phyloP scores from a whole-genome alignment of 2,888 invertebrate genomes.

The Octodonta nipae region DNA sequence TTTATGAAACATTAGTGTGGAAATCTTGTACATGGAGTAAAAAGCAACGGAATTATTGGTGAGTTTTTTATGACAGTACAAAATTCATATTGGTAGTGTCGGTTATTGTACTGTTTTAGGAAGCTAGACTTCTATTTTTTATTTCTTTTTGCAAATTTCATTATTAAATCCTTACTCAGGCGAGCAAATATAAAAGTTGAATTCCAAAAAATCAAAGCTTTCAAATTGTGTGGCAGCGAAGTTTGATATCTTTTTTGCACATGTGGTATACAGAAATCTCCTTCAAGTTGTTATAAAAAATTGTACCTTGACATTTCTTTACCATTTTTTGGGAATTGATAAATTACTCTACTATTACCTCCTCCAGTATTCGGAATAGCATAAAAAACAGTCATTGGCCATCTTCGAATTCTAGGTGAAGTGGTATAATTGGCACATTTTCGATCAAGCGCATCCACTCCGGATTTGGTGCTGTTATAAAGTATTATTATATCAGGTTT shows the following conservation, averaged over 20 bases:
- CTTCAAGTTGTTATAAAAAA: slow-evolving; percentile 7
- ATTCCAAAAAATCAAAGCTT: not conserved
- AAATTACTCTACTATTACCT: slow-evolving; percentile 9
- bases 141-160: too few species aligned
- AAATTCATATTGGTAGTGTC: too few species aligned
- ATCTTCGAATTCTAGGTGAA: slow-evolving; percentile 13
- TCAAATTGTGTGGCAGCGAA: not conserved
- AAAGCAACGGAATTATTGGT: too few species aligned
- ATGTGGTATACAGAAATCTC: slow-evolving; percentile 4
- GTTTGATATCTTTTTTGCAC: slow-evolving; percentile 5
- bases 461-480: slow-evolving; percentile 17
- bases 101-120: too few species aligned
- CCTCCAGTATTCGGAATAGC: slow-evolving; percentile 12
- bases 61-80: too few species aligned
- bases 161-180: too few species aligned
- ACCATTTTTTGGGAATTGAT: slow-evolving; percentile 7
- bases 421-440: slow-evolving; percentile 16
- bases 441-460: slow-evolving; percentile 15
- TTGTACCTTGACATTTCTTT: slow-evolving; percentile 6
- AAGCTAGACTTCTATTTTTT: too few species aligned
- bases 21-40: too few species aligned
- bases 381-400: slow-evolving; percentile 16
- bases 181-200: not conserved
- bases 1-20: too few species aligned
- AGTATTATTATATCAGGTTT: slow-evolving; percentile 16